Evolutionary conservation across 2,797 vertebrate genomes (phyloP), one percentile per base, ranked within the genome.

Genomic region (Pseudomugil tenellus): DNA sequence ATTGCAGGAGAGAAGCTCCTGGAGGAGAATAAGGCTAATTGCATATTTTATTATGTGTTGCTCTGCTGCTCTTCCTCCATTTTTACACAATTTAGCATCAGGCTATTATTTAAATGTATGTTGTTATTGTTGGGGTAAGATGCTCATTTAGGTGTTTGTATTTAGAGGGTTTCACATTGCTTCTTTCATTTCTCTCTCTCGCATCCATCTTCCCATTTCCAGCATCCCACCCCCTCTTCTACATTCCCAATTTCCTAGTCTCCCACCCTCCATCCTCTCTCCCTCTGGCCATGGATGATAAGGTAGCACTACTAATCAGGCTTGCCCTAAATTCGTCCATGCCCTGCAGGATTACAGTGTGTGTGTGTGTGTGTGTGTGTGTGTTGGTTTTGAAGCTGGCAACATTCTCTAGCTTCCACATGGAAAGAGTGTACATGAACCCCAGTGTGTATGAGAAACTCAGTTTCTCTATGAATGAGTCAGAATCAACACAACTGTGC

Each of bases 301-400:
- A 94, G 84, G 70, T 73, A 90, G 87, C 89, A 90, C 91, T 88
- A 89, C 93, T 94, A 94, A 95, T 95, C 93, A 90, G 87, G 84
- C 88, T 93, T 94, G 93, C 91, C 93, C 94, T 94, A 94, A 94
- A 95, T 95, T 92, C 88, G 55, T 73, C 87, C 82, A 76, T 86
- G 89, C 89, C 89, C 89, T 84, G 86, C 88, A 92, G 90, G 91
- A 94, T 93, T 94, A 93, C 64, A 41, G 56, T 67, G 78, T 58
- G 64, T 61, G 70, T 28, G 63, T 6, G 37, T 2, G 35, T 65
- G 69, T 26, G 60, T 54, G 64, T 67, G 56, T 56, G 74, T 58
- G 66, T 81, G 72, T 85, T 74, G 63, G 70, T 84, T 83, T 77
- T 70, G 74, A 71, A 63, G 56, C 72, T 39, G 48, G 25, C 63